Base-by-base conservation (phyloP, 53 echinoderm and acorn worm species). In the Paelopatides confundens region DNA sequence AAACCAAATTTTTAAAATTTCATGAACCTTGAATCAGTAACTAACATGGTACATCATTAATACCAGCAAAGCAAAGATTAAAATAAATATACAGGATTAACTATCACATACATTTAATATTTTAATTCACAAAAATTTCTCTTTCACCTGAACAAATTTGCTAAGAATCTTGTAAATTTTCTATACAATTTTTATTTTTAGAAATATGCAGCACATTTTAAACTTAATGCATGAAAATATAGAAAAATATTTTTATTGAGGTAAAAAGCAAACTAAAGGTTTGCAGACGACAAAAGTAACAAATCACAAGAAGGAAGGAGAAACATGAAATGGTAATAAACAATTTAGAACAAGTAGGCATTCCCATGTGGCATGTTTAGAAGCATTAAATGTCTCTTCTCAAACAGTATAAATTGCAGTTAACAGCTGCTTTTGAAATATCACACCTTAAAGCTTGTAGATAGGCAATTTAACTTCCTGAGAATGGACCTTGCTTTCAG, bases 401-500 rank as follows among this genome's bases (percentile, higher is more conserved):
- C 51, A 52, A 79, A 79, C 48, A 21, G 79, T 79, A 79, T 79
- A 79, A 50, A 79, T 79, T 53, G 79, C 79, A 79, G 48, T 52
- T 17, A 79, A 79, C 79, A 79, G 79, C 79, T 79, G 79, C 79
- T 52, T 31, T 79, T 48, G 50, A 52, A 53, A 79, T 52, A 79
- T 54, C 50, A 79, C 79, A 79, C 79, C 79, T 53, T 79, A 79
- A 52, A 79, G 79, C 79, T 50, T 52, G 51, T 79, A 74, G 53
- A 79, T 50, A 79, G 79, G 53, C 79, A 79, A 79, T 79, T 79
- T 53, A 79, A 50, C 79, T 79, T 79, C 79, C 79, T 79, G 79
- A 79, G 79, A 79, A 31, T 52, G 79, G 48, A 21, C 48, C n/a
- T 79, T 79, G 79, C 79, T 79, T 79, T 79, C 26, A 79, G 79